phyloP scores from a whole-genome alignment of 2,113 vertebrate species.

The Oryzias melastigma region DNA sequence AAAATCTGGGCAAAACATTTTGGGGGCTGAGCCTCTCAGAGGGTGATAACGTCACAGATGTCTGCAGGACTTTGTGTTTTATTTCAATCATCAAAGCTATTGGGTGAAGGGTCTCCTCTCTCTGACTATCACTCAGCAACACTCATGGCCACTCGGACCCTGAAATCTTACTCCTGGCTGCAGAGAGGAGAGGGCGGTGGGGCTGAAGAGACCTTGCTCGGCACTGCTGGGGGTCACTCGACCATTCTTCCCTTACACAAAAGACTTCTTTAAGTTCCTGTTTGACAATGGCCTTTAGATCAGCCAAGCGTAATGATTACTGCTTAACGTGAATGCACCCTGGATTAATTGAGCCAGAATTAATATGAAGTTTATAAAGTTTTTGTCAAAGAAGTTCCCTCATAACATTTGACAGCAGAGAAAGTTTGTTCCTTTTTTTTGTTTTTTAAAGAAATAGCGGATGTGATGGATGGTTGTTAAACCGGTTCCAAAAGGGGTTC shows the following conservation, averaged over 20 bases:
- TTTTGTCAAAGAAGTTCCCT: constrained; percentile 49
- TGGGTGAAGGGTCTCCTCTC: constrained; percentile 67
- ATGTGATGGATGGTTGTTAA: constrained; percentile 16
- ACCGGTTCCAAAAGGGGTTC: constrained; percentile 21
- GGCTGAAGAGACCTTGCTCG: constrained; percentile 70
- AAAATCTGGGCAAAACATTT: constrained; percentile 17
- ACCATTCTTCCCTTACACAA: constrained; percentile 76
- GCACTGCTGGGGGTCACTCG: constrained; percentile 71
- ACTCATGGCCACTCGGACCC: constrained; percentile 72
- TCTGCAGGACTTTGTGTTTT: constrained; percentile 67
- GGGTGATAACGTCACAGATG: constrained; percentile 49
- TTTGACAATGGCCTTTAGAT: constrained; percentile 81
- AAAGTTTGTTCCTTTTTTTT: constrained; percentile 15
- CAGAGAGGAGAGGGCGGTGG: constrained; percentile 52
- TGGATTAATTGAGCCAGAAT: constrained; percentile 78
- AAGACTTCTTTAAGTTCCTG: constrained; percentile 79
- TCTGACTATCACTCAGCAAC: constrained; percentile 71
- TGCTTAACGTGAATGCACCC: constrained; percentile 70
- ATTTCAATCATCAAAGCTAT: constrained; percentile 75
- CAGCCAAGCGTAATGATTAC: constrained; percentile 76
- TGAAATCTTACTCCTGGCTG: constrained; percentile 73
- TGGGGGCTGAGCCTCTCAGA: constrained; percentile 17
- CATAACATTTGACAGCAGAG: constrained; percentile 25
- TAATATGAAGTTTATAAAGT: constrained; percentile 66
- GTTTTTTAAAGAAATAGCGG: constrained; percentile 14